phyloP scores from a whole-genome alignment of 1,140 invertebrate species.

The Drosophila triauraria region DNA sequence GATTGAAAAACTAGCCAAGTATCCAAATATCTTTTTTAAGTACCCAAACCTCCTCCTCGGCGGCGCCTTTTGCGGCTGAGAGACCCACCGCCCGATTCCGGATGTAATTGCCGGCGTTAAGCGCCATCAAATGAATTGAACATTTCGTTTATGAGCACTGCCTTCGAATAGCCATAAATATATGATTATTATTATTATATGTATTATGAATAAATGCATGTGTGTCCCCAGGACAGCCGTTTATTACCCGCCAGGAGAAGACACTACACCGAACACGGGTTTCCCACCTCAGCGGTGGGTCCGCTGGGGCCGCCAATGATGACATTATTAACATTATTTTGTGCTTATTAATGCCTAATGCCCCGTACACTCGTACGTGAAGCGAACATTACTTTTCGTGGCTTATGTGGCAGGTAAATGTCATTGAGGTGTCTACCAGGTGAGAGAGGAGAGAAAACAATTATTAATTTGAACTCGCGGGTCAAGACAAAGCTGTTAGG shows the following conservation, averaged over 20 bases:
- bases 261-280: slow-evolving; percentile 8
- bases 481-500: slow-evolving; percentile 55
- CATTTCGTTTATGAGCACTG: slow-evolving; percentile 54
- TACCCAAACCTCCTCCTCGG: neutral
- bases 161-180: slow-evolving; percentile 60
- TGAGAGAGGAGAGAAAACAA: slow-evolving; percentile 37
- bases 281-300: slow-evolving; percentile 58
- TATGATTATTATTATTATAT: slow-evolving; percentile 42
- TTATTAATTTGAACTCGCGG: slow-evolving; percentile 71
- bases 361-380: slow-evolving; percentile 24
- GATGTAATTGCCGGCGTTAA: slow-evolving; percentile 50
- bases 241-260: slow-evolving; percentile 10
- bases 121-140: slow-evolving; percentile 58
- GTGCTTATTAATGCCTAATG: slow-evolving; percentile 75
- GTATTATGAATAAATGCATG: slow-evolving; percentile 67
- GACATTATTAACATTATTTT: slow-evolving; percentile 81
- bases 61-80: slow-evolving; percentile 36
- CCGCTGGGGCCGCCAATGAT: slow-evolving; percentile 50
- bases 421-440: slow-evolving; percentile 64
- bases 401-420: slow-evolving; percentile 57
- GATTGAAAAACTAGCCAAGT: neutral
- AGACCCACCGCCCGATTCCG: slow-evolving; percentile 10
- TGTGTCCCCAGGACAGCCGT: slow-evolving; percentile 15
- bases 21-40: neutral
- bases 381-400: slow-evolving; percentile 52